A percentile compares a stretch with the other conserved stretches of the same genome.
Conservation (phyloP, 2,888 invertebrate species). For the Galerucella calmariensis region DNA sequence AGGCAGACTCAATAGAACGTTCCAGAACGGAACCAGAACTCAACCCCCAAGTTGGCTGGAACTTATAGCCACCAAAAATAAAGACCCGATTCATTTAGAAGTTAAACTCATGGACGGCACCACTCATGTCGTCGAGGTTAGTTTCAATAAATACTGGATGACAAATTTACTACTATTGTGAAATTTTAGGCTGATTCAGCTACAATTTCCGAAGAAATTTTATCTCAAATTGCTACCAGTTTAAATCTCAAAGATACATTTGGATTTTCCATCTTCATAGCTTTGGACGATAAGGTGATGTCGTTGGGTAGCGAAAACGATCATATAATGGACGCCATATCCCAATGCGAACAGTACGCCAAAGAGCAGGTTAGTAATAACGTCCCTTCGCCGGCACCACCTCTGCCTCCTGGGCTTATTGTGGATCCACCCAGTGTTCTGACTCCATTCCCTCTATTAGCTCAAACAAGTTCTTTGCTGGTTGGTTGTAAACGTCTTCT, state of each 20-base stretch:
- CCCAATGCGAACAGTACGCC: conserved; percentile 95
- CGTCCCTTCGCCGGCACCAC: too few species aligned
- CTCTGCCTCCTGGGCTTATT: too few species aligned
- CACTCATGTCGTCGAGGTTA: conserved; percentile 80
- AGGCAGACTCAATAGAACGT: conserved; percentile 83
- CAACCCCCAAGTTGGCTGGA: conserved; percentile 96
- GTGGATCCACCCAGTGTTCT: too few species aligned
- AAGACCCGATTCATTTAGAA: conserved; percentile 83
- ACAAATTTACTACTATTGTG: background rate
- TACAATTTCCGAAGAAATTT: conserved; percentile 89
- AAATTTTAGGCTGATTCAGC: conserved; percentile 82
- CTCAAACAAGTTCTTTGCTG: too few species aligned
- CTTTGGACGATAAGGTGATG: conserved; percentile 89
- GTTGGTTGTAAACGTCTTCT: too few species aligned
- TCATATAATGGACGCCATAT: conserved; percentile 95
- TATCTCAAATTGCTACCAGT: conserved; percentile 81
- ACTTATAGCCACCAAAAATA: conserved; percentile 84
- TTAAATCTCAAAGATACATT: conserved; percentile 83
- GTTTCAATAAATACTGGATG: background rate
- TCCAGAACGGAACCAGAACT: conserved; percentile 86
- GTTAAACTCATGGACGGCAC: conserved; percentile 91
- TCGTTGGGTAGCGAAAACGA: conserved; percentile 90
- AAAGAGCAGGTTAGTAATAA: conserved; percentile 72
- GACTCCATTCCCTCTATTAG: too few species aligned
- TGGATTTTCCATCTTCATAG: conserved; percentile 92